Evolutionary conservation across 2,113 vertebrate genomes (phyloP), one percentile per base, ranked within the genome.

Genomic region (Chiloscyllium plagiosum): DNA sequence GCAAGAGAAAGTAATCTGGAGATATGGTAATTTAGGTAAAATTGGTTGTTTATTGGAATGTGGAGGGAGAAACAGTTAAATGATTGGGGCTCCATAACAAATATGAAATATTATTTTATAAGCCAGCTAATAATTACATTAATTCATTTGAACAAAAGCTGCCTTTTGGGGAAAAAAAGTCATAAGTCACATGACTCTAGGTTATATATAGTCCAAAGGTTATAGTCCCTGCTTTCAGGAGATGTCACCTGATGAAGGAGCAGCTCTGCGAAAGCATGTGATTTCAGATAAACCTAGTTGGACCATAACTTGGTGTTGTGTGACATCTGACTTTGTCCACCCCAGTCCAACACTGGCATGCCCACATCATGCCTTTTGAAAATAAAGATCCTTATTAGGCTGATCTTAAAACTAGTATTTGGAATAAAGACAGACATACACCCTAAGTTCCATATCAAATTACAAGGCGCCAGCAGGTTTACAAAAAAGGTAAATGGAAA

Each of bases 11-110:
- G 89, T 90, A 56, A n/a, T 61, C 12, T 29, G 7, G 26, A 68
- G 61, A 66, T 20, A 37, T 17, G n/a, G 89, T 93, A 93, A 93
- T 93, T 93, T 66, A 66, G 20, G 61, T 42, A 93, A 93, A 93
- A 68, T 37, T 93, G n/a, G 89, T 19, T 93, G 56, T 93, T 37
- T 37, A 93, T 93, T 68, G 61, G 33, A 66, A n/a, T 93, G 61
- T n/a, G 5, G 19, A 22, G 29, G 89, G 89, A 29, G 29, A 4
- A 92, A 37, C 89, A 66, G 61, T 66, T 47, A 47, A 66, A 68
- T 89, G 8, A 17, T 93, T 93, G 61, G 33, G 20, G 7, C 29
- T 93, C 89, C 33, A 93, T 37, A 37, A 66, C 13, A 37, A 33
- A 37, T 93, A 61, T 37, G 37, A 93, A 90, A 93, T 37, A 15